phyloP scores from a whole-genome alignment of 1,140 invertebrate species.

The Trachelipus rathkii region DNA sequence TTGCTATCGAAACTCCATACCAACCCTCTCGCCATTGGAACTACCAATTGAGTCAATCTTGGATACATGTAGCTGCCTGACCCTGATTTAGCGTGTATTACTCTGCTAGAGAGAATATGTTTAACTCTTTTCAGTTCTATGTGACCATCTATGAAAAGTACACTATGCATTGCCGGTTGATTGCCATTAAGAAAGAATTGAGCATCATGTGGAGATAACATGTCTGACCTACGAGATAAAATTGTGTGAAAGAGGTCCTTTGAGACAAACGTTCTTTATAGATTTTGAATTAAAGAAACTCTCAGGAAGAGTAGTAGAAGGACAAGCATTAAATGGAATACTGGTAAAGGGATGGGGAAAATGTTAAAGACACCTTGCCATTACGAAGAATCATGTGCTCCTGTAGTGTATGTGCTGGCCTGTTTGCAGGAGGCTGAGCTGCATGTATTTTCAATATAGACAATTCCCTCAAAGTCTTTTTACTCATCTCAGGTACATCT shows the following conservation, averaged over 20 bases:
- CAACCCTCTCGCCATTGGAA: conserved; percentile 50
- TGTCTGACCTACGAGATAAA: conserved; percentile 41
- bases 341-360: too few relatives aligned
- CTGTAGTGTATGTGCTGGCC: too few relatives aligned
- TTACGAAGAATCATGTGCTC: too few relatives aligned
- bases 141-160: conserved; percentile 55
- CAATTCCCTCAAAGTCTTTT: too few relatives aligned
- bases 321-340: too few relatives aligned
- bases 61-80: conserved; percentile 53
- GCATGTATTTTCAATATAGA: too few relatives aligned
- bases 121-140: conserved; percentile 52
- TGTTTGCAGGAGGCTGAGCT: too few relatives aligned
- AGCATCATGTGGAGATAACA: conserved; percentile 50
- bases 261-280: conserved; percentile 46
- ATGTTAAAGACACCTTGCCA: too few relatives aligned
- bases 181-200: conserved; percentile 54
- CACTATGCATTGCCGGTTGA: conserved; percentile 53
- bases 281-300: too few relatives aligned
- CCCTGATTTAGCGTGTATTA: conserved; percentile 52
- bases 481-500: too few relatives aligned
- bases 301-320: too few relatives aligned
- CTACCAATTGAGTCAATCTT: conserved; percentile 53
- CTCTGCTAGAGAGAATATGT: conserved; percentile 52
- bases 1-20: conserved; percentile 56
- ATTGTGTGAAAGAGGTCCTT: conserved; percentile 45